Conservation (phyloP, 2,113 vertebrate genomes). For the Alethe castanea region DNA sequence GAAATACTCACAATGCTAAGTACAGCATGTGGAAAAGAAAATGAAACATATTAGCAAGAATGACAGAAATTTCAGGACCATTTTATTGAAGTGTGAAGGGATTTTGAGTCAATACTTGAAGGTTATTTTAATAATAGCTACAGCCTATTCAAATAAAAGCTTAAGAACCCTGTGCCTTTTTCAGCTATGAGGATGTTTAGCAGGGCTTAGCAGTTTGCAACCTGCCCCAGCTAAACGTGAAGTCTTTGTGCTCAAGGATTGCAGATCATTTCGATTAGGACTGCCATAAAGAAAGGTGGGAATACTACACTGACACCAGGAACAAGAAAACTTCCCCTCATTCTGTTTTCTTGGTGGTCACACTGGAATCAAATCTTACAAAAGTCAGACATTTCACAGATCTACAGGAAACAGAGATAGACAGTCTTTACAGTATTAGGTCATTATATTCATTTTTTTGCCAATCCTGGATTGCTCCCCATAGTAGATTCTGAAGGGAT, state of each 20-base stretch:
- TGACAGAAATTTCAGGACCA: conserved; percentile 69
- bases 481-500: background rate
- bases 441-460: conserved; percentile 6
- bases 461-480: conserved; percentile 6
- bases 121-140: conserved; percentile 76
- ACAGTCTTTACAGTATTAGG: conserved; percentile 17
- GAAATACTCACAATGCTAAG: background rate
- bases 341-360: conserved; percentile 21
- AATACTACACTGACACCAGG: conserved; percentile 20
- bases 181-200: conserved; percentile 66
- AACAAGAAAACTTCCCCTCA: conserved; percentile 3
- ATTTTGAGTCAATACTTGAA: conserved; percentile 74
- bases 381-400: conserved; percentile 29
- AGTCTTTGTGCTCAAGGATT: background rate
- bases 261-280: conserved; percentile 28
- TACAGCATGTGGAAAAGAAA: conserved; percentile 51
- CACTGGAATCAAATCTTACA: conserved; percentile 38
- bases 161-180: conserved; percentile 66
- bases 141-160: conserved; percentile 73
- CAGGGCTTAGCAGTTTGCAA: conserved; percentile 52
- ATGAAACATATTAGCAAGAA: conserved; percentile 60
- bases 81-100: conserved; percentile 69
- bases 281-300: conserved; percentile 14
- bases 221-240: conserved; percentile 43
- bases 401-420: conserved; percentile 26